phyloP scores from a whole-genome alignment of 30 jellyfish, hydroid and myxozoan genomes.

The Aurelia aurita region DNA sequence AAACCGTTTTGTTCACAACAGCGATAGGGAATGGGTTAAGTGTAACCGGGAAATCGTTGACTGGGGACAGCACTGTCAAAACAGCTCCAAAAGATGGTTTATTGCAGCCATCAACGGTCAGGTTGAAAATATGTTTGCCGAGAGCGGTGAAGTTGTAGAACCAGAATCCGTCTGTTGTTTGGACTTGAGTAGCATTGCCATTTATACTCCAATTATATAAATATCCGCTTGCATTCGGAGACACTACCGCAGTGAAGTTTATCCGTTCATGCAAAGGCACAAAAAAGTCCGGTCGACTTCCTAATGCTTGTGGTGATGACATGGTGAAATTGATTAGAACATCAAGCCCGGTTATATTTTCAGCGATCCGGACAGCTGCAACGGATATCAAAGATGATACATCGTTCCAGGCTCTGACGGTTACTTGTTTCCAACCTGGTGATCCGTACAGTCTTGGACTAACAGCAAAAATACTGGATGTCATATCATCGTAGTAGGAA shows the following conservation, averaged over 20 bases:
- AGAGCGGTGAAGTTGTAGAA: neutral
- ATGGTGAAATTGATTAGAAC: constrained; percentile 32
- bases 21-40: constrained; percentile 42
- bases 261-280: constrained; percentile 35
- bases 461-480: constrained; percentile 20
- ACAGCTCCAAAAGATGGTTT: neutral
- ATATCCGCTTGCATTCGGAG: constrained; percentile 33
- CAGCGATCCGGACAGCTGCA: constrained; percentile 33
- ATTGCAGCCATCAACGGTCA: constrained; percentile 43
- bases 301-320: constrained; percentile 39
- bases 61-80: constrained; percentile 24
- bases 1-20: constrained; percentile 16
- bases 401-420: constrained; percentile 49
- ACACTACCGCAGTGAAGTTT: constrained; percentile 29
- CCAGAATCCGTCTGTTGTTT: constrained; percentile 12
- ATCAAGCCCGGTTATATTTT: constrained; percentile 4
- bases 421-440: constrained; percentile 26
- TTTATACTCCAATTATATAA: constrained; percentile 27
- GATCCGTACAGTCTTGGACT: constrained; percentile 9
- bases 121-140: constrained; percentile 5
- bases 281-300: neutral
- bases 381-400: constrained; percentile 4
- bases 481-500: constrained; percentile 1
- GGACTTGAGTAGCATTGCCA: constrained; percentile 10
- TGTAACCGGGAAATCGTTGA: constrained; percentile 20